phyloP scores from a whole-genome alignment of 1,140 invertebrate genomes.

The Lucilia sericata region DNA sequence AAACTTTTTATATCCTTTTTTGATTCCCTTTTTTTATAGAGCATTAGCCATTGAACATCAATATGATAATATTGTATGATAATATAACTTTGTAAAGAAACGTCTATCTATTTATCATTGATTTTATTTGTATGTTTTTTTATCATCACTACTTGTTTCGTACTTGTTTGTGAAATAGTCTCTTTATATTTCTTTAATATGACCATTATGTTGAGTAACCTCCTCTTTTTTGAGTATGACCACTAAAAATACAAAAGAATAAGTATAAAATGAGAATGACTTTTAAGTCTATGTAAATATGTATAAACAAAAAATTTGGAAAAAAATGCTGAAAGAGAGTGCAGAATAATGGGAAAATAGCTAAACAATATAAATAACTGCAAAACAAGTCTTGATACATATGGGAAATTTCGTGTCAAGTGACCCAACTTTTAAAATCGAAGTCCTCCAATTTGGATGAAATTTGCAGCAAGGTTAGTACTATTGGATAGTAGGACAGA shows the following conservation, averaged over 20 bases:
- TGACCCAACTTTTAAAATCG: no score
- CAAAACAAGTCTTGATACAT: no score
- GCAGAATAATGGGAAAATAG: no score
- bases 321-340: no score
- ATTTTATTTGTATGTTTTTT: neutral
- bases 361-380: no score
- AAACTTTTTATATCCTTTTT: neutral
- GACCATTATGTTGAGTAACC: neutral
- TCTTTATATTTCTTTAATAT: neutral
- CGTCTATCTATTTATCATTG: neutral
- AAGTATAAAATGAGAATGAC: neutral
- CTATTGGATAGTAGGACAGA: no score
- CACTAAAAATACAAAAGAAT: neutral
- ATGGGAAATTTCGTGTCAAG: no score
- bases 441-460: no score
- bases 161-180: neutral
- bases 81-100: conserved; percentile 4
- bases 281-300: neutral
- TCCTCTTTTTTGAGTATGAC: neutral
- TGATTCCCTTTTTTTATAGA: neutral
- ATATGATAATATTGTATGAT: conserved; percentile 13
- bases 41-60: neutral
- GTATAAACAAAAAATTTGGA: no score
- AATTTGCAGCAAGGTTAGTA: no score
- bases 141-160: neutral